Conservation (phyloP, 2,888 invertebrate species). For the Caenorhabditis uteleia region DNA sequence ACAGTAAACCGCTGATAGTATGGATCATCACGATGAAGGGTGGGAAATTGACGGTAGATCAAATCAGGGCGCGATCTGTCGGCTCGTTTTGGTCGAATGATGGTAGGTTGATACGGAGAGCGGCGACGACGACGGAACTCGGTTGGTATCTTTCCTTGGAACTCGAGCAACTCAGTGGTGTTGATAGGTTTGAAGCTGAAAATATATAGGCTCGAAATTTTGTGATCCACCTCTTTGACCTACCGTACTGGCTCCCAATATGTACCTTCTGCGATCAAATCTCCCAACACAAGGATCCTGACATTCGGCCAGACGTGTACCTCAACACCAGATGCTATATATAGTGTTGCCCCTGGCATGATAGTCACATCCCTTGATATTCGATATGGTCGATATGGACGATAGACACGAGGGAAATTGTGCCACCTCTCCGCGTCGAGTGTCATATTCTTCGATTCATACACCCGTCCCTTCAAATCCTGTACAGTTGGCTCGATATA, state of each 20-base stretch:
- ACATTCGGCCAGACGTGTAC: conserved; percentile 94
- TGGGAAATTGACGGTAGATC: conserved; percentile 65
- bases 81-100: not conserved
- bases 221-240: too few relatives aligned
- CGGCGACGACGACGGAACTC: conserved; percentile 42
- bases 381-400: conserved; percentile 76
- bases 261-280: conserved; percentile 83
- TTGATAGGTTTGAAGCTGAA: conserved; percentile 68
- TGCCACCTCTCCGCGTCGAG: conserved; percentile 58
- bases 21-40: conserved; percentile 64
- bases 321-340: conserved; percentile 80
- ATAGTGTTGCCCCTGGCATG: conserved; percentile 88
- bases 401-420: conserved; percentile 55
- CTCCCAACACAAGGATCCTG: conserved; percentile 78
- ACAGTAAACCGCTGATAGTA: conserved; percentile 64
- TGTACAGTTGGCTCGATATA: conserved; percentile 54
- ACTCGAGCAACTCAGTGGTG: conserved; percentile 63
- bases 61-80: conserved; percentile 49
- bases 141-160: conserved; percentile 49
- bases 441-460: conserved; percentile 57
- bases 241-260: conserved; percentile 75
- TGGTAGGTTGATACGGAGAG: not conserved
- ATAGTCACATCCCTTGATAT: conserved; percentile 90
- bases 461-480: conserved; percentile 67
- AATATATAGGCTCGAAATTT: too few relatives aligned